Percentiles rank a stretch among this genome's conserved stretches.
Evolutionary conservation across 2,797 vertebrate species (phyloP).

Genomic region (Gymnopithys bicolor): DNA sequence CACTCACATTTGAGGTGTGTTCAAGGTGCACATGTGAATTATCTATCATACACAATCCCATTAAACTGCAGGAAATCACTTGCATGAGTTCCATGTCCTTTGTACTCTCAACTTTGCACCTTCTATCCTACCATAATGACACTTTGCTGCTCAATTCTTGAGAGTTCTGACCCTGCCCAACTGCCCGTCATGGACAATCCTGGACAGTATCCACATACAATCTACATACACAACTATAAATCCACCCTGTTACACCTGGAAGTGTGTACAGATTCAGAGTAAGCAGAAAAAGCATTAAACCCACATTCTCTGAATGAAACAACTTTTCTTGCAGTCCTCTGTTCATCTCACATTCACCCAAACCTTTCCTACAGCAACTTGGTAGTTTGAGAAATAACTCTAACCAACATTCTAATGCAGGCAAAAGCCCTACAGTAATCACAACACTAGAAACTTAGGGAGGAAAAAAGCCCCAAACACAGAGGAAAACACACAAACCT

Average conservation of each 20-base stretch:
- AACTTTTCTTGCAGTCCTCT: neutral
- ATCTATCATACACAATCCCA: neutral
- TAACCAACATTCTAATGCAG: neutral
- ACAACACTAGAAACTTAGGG: neutral
- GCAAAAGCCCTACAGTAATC: neutral
- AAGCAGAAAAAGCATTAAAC: neutral
- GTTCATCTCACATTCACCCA: neutral
- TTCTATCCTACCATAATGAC: neutral
- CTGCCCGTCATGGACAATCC: neutral
- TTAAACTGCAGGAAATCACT: neutral
- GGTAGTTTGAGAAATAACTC: neutral
- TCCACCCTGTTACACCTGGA: neutral
- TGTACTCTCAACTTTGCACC: neutral
- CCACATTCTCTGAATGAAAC: neutral
- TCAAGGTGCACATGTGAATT: neutral
- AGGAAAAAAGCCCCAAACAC: fast-evolving
- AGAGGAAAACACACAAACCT: neutral
- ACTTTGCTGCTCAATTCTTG: neutral
- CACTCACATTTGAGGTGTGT: neutral
- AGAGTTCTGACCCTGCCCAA: neutral
- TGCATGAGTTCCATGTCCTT: neutral
- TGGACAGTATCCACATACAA: neutral
- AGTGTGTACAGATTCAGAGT: neutral
- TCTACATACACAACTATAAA: neutral
- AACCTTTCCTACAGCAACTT: neutral